Evolutionary conservation across 2,888 invertebrate genomes (phyloP), one percentile per base, ranked within the genome.

Genomic region (Linnaemya tessellans): DNA sequence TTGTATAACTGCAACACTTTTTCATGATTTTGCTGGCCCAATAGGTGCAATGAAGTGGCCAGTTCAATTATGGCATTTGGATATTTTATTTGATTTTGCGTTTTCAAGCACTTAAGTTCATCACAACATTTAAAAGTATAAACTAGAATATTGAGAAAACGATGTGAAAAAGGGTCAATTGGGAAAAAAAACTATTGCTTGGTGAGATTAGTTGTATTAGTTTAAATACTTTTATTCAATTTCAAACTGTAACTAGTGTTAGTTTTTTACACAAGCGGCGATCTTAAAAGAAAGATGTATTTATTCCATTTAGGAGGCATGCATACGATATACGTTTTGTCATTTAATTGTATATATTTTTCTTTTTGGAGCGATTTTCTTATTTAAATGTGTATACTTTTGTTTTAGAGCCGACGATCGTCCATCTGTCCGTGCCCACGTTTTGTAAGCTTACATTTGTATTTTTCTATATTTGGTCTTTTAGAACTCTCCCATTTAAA

Each of bases 1-100:
- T 86, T 87, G 74, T 88, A 88, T 8, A 71, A 10, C 1, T 60
- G 43, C 7, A 88, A 20, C 15, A 88, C 56, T 51, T 60, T 80
- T 60, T 87, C 86, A 8, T 85, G 77, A 20, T 79, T 81, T 30
- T 87, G 86, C 41, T 56, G 46, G 4, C 79, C 83, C 22, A 88
- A 79, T 18, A 87, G 13, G 41, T 86, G 56, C 73, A 88, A 22
- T 13, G 87, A 80, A 10, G 15, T 15, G 1, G 82, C 82, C 25
- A 88, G 67, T 15, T 87, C 82, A 18, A 20, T 38, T 20, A 87
- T 73, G 3, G 60, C 71, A 30, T 77, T 74, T 1, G 35, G 49
- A 60, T 68, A 65, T 30, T 46, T 73, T 54, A 85, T 58, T 30
- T 58, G 22, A 38, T 41, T 54, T 43, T 75, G 38, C 43, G 83